These are phyloP conservation scores for Ptyas mucosa DNA, from an alignment of 2,113 vertebrate genomes.

Conservation along the genomic window DNA sequence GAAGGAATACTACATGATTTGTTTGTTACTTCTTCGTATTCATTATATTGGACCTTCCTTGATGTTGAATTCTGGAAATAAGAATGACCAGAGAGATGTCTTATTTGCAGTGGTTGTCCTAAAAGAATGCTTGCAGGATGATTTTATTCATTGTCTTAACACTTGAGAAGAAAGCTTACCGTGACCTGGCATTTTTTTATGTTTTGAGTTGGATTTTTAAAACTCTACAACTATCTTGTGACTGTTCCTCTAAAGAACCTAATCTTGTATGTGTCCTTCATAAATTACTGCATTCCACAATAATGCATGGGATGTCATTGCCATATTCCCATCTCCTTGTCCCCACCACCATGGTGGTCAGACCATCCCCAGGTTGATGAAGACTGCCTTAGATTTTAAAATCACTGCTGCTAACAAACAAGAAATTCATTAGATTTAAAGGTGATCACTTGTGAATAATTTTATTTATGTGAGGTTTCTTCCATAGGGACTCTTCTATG, in stretches of 20 bases:
- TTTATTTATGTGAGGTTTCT: background rate
- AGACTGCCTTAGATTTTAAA: background rate
- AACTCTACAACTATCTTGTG: background rate
- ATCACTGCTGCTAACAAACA: background rate
- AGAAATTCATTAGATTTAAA: background rate
- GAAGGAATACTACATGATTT: background rate
- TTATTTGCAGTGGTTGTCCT: background rate
- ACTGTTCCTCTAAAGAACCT: background rate
- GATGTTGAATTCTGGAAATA: background rate
- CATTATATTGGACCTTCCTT: background rate
- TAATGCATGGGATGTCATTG: background rate
- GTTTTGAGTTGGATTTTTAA: background rate
- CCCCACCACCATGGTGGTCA: background rate
- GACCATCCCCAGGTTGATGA: background rate
- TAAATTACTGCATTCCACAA: background rate
- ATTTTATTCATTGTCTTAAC: background rate
- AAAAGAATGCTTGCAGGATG: background rate
- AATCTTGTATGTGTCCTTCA: background rate
- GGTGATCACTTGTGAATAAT: background rate
- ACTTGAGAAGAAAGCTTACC: background rate
- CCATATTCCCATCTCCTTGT: background rate
- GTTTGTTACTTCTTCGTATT: background rate
- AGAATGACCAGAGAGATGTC: background rate
- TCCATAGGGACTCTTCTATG: slow-evolving; percentile 87
- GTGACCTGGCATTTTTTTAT: background rate